phyloP scores from a whole-genome alignment of 2,113 vertebrate genomes.

The Charina bottae region DNA sequence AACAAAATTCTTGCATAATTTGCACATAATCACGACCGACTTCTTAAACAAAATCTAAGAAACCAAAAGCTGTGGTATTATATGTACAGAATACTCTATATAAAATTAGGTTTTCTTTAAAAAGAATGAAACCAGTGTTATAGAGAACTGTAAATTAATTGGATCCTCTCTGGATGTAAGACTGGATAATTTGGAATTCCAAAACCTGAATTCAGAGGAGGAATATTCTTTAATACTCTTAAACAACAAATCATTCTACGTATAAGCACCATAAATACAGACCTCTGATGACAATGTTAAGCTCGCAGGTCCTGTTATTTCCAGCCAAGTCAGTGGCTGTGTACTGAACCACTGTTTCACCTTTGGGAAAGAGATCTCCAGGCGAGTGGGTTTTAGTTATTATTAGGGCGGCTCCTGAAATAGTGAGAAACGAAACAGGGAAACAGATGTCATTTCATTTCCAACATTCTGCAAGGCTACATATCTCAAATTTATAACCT shows the following conservation, averaged over 20 bases:
- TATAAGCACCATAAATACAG: conserved; percentile 40
- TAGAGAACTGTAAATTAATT: background rate
- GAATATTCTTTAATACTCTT: background rate
- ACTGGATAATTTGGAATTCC: background rate
- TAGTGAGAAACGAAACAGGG: conserved; percentile 9
- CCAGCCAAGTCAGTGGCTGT: conserved; percentile 88
- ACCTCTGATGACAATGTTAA: conserved; percentile 90
- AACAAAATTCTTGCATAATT: background rate
- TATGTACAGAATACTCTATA: background rate
- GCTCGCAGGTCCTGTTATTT: conserved; percentile 91
- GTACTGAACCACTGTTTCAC: conserved; percentile 87
- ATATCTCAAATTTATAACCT: background rate
- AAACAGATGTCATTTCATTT: background rate
- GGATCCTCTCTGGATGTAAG: background rate
- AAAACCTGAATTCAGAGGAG: background rate
- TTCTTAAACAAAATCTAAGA: background rate
- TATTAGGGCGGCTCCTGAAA: conserved; percentile 78
- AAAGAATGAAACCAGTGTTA: background rate
- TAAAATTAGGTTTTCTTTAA: background rate
- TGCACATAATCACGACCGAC: background rate
- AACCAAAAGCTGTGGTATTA: background rate
- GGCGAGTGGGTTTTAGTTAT: conserved; percentile 83
- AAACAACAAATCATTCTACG: background rate
- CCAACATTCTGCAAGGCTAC: background rate
- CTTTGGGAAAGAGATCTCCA: conserved; percentile 85